Evolutionary conservation across 2,888 invertebrate species (phyloP).

Genomic region (Coelogynopora nodosa): DNA sequence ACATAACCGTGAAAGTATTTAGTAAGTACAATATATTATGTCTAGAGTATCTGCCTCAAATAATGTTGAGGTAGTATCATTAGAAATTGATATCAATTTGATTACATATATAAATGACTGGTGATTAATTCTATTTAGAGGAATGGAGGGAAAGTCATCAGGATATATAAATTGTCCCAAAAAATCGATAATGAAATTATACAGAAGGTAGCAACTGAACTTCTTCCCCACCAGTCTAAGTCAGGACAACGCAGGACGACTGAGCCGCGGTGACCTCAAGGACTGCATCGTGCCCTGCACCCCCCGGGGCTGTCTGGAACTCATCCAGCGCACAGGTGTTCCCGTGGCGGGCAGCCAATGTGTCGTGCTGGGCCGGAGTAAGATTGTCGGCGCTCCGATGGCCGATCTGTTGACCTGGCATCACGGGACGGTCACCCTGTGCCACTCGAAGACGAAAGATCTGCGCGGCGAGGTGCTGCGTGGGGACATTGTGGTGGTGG

Average conservation of each 20-base stretch:
- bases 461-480: slow-evolving; percentile 62
- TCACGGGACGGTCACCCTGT: slow-evolving; percentile 90
- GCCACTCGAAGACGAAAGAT: slow-evolving; percentile 87
- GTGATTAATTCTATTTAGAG: no score
- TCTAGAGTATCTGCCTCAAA: no score
- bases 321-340: slow-evolving; percentile 71
- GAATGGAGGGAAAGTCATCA: no score
- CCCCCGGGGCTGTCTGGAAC: slow-evolving; percentile 82
- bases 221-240: slow-evolving; percentile 78
- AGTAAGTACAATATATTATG: no score
- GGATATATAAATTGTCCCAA: no score
- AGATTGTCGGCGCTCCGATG: slow-evolving; percentile 93
- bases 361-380: slow-evolving; percentile 90
- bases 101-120: no score
- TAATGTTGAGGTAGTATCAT: no score
- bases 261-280: slow-evolving; percentile 79
- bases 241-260: slow-evolving; percentile 85
- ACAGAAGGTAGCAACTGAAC: no score
- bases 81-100: no score
- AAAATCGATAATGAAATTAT: no score
- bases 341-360: slow-evolving; percentile 72
- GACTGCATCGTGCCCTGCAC: slow-evolving; percentile 88
- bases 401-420: slow-evolving; percentile 91
- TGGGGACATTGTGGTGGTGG: slow-evolving; percentile 95
- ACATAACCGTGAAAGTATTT: no score